These are phyloP conservation scores for Armadillidium nasatum DNA, from an alignment of 1,140 invertebrate genomes.

Conservation along the genomic window DNA sequence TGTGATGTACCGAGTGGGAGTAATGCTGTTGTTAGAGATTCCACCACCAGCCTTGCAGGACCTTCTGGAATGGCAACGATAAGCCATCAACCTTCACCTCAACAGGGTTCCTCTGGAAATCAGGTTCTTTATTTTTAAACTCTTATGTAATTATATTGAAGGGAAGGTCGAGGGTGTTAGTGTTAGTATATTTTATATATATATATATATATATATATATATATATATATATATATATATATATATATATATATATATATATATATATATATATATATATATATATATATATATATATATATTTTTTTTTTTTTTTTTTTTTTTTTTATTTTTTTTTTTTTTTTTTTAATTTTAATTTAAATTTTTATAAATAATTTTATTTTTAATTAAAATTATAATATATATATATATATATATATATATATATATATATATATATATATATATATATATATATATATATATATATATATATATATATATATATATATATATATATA, in stretches of 20 bases:
- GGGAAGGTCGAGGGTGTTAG: too few species aligned
- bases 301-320: too few species aligned
- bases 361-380: too few species aligned
- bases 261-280: background rate
- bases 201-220: background rate
- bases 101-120: background rate
- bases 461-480: too few species aligned
- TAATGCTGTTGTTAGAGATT: conserved; percentile 1
- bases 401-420: too few species aligned
- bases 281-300: background rate
- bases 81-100: conserved; percentile 24
- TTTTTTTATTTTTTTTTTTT: too few species aligned
- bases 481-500: too few species aligned
- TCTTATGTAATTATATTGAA: background rate
- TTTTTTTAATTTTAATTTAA: too few species aligned
- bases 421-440: too few species aligned
- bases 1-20: conserved; percentile 49
- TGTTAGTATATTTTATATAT: too few species aligned
- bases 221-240: background rate
- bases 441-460: too few species aligned
- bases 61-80: conserved; percentile 31
- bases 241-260: background rate
- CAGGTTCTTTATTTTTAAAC: conserved; percentile 10
- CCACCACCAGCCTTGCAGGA: conserved; percentile 21
- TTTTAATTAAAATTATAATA: too few species aligned